Conservation (phyloP, 2,797 vertebrate genomes). For the Hydrolagus colliei region DNA sequence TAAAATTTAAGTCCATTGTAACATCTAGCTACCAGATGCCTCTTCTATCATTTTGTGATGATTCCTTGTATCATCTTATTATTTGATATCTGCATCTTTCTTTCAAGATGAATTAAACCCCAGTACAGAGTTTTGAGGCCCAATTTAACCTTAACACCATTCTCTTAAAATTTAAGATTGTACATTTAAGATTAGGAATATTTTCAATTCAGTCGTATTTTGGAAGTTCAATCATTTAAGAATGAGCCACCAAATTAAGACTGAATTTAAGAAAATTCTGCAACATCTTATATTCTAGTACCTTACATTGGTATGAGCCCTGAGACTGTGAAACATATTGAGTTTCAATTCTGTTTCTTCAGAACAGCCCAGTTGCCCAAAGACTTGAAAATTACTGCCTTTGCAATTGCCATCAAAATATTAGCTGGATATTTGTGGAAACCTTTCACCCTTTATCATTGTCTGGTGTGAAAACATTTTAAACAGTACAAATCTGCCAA, state of each 20-base stretch:
- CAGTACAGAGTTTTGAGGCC: not conserved
- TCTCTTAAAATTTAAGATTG: no score
- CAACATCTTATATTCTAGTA: no score
- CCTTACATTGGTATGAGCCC: no score
- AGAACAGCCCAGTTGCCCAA: not conserved
- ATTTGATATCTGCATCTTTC: not conserved
- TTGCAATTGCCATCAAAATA: not conserved
- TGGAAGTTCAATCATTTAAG: no score
- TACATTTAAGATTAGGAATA: no score
- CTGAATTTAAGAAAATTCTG: no score
- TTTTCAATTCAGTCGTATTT: no score
- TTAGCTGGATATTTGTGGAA: not conserved
- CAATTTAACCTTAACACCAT: no score
- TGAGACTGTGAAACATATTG: no score
- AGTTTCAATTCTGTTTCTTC: not conserved
- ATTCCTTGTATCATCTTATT: not conserved
- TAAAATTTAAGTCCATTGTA: conserved; percentile 1
- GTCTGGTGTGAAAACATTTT: not conserved
- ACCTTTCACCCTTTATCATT: not conserved
- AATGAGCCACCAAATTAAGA: no score
- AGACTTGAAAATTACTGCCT: not conserved
- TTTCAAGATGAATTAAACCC: not conserved
- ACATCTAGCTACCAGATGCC: not conserved
- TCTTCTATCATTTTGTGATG: not conserved
- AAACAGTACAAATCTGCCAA: not conserved